Conservation (phyloP, 37 sponge, comb jelly and placozoan species). For the Oscarella lobularis region DNA sequence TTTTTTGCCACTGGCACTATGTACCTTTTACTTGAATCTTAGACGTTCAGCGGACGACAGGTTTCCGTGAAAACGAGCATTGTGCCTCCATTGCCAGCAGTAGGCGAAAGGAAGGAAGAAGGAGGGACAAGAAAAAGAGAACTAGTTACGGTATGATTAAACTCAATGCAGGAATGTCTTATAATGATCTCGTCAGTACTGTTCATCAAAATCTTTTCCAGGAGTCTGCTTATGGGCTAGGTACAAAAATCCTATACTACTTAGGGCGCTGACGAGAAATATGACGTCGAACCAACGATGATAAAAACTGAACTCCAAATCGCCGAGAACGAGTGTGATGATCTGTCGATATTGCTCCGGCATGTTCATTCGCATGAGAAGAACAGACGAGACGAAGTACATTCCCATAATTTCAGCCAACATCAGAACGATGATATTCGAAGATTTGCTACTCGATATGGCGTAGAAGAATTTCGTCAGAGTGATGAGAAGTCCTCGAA, state of each 20-base stretch:
- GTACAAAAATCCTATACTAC: constrained; percentile 89
- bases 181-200: not conserved
- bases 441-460: constrained; percentile 83
- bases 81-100: too few species aligned
- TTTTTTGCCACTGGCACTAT: too few species aligned
- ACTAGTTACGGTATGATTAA: not conserved
- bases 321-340: constrained; percentile 75
- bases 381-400: constrained; percentile 98
- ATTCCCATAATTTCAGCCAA: constrained; percentile 99
- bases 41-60: constrained; percentile 70
- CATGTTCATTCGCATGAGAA: constrained; percentile 98
- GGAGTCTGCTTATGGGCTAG: constrained; percentile 85
- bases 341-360: constrained; percentile 64
- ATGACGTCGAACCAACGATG: constrained; percentile 99
- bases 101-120: too few species aligned
- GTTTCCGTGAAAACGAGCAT: constrained; percentile 40
- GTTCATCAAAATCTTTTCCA: constrained; percentile 28
- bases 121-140: not conserved
- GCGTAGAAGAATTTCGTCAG: constrained; percentile 98
- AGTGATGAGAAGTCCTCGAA: constrained; percentile 86
- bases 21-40: too few species aligned
- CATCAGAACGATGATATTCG: constrained; percentile 81
- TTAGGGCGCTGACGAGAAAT: constrained; percentile 89
- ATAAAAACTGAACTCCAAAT: constrained; percentile 93
- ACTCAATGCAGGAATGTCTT: not conserved